Evolutionary conservation across 2,797 vertebrate genomes (phyloP).

Genomic region (Bothrops alternatus): DNA sequence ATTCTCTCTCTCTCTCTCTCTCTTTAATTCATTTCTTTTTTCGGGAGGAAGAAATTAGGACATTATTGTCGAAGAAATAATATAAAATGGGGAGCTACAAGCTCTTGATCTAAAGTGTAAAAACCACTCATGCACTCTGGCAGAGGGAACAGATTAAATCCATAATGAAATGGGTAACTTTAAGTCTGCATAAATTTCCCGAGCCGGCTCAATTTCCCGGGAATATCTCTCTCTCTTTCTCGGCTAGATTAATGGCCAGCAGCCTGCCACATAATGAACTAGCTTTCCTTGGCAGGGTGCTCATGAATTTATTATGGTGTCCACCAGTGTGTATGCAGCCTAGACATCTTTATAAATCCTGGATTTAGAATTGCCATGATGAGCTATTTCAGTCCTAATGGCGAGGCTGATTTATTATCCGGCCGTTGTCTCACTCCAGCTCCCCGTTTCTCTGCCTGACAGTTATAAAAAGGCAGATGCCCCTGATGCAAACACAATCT

Average conservation of each 20-base stretch:
- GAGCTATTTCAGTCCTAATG: slow-evolving; percentile 83
- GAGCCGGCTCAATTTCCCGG: slow-evolving; percentile 82
- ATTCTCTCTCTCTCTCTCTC: slow-evolving; percentile 21
- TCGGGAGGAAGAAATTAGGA: slow-evolving; percentile 69
- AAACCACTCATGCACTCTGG: slow-evolving; percentile 73
- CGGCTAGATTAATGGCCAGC: slow-evolving; percentile 91
- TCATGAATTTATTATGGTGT: slow-evolving; percentile 95
- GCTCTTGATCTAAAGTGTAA: slow-evolving; percentile 77
- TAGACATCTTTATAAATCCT: slow-evolving; percentile 96
- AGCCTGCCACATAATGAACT: slow-evolving; percentile 91
- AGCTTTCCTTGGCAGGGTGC: slow-evolving; percentile 89
- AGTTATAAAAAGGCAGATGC: slow-evolving; percentile 78
- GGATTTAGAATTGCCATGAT: slow-evolving; percentile 78
- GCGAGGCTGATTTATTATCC: slow-evolving; percentile 84
- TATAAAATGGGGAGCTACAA: slow-evolving; percentile 74
- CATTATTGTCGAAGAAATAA: slow-evolving; percentile 75
- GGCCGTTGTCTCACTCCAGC: slow-evolving; percentile 65
- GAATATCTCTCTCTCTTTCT: slow-evolving; percentile 81
- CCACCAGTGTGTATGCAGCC: slow-evolving; percentile 88
- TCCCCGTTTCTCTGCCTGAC: slow-evolving; percentile 72
- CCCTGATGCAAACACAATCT: slow-evolving; percentile 90
- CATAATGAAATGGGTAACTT: slow-evolving; percentile 92
- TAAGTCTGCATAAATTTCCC: slow-evolving; percentile 88
- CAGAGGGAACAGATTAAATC: slow-evolving; percentile 88
- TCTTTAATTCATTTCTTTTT: slow-evolving; percentile 10